Conservation (phyloP, 2,797 vertebrate species). For the Thaleichthys pacificus region DNA sequence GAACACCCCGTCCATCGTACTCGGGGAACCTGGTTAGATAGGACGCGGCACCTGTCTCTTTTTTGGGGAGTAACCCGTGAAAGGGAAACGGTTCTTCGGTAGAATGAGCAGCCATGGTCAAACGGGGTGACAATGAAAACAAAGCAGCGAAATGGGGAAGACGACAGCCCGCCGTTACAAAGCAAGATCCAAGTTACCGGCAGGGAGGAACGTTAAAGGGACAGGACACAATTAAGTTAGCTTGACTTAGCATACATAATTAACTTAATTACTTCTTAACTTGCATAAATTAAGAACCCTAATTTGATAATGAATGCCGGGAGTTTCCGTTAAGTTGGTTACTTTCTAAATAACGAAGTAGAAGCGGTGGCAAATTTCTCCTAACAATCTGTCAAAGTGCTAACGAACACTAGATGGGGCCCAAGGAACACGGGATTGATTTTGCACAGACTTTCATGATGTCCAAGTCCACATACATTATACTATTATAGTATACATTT, state of each 20-base stretch:
- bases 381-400: too few relatives aligned
- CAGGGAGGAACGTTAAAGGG: conserved; percentile 67
- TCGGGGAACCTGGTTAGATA: conserved; percentile 90
- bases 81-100: conserved; percentile 92
- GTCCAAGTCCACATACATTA: neutral
- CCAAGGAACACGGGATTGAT: neutral
- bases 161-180: conserved; percentile 29
- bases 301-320: too few relatives aligned
- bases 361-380: too few relatives aligned
- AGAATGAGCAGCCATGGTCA: conserved; percentile 85
- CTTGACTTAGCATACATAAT: neutral
- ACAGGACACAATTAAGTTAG: conserved; percentile 35
- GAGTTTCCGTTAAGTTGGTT: too few relatives aligned
- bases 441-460: neutral
- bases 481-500: neutral
- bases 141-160: conserved; percentile 67
- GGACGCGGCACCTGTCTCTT: conserved; percentile 92
- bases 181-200: conserved; percentile 13
- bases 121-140: conserved; percentile 69
- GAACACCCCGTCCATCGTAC: conserved; percentile 90
- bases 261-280: too few relatives aligned
- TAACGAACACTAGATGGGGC: neutral
- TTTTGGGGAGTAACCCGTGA: conserved; percentile 94
- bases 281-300: too few relatives aligned
- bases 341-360: too few relatives aligned